Evolutionary conservation across 2,113 vertebrate species (phyloP), one percentile per base, ranked within the genome.

Genomic region (Nothobranchius furzeri): DNA sequence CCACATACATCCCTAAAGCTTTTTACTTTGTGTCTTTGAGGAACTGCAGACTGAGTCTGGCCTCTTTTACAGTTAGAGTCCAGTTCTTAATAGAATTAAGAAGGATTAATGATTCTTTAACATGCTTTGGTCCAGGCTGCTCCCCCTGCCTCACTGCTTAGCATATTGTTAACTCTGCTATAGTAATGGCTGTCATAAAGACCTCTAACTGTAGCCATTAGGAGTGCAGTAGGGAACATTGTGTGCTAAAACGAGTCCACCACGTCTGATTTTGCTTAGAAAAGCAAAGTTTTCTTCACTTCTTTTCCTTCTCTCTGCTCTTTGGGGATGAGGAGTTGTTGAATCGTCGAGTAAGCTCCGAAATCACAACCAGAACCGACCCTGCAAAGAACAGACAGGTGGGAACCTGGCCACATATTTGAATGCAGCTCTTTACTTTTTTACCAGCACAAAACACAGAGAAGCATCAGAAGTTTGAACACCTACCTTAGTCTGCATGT

Each of bases 21-120:
- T 82, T 75, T 72, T 24, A 3, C 51, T 45, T 37, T 47, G 49
- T 17, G 24, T 85, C 68, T 83, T 75, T 20, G 56, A 67, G 74
- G 78, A 67, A 68, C 78, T 70, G 57, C 30, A 61, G 48, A 68
- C 20, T 15, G 45, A 66, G 66, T 75, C 62, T 69, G 64, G 67
- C 64, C 81, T 81, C 74, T 84, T 70, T 81, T 81, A 74, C 81
- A 73, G 74, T 78, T 76, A 70, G 70, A 78, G 73, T 76, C 60
- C 83, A 79, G 75, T 67, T 78, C 80, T 70, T 85, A 87, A 88
- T 85, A 85, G 89, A 87, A 87, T 89, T 85, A 84, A 82, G 84
- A 70, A 52, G 78, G 85, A 90, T 89, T 87, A 87, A 85, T 84
- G 76, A 72, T 77, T 87, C 78, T 87, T 87, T 84, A 79, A 78